Conservation (phyloP, 2,888 invertebrate genomes). For the Tridacna gigas region DNA sequence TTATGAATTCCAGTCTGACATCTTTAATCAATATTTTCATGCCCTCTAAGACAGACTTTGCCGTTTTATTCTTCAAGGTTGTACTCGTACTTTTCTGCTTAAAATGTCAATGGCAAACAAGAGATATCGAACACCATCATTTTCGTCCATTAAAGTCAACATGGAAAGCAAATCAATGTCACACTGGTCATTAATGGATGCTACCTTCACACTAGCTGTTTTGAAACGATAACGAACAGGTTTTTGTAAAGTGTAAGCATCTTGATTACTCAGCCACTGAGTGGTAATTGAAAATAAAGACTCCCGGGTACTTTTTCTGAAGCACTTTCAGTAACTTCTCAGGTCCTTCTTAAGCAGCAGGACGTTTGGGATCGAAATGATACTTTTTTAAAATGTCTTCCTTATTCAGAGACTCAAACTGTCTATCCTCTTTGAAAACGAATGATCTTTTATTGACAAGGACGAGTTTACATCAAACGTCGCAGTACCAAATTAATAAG, state of each 20-base stretch:
- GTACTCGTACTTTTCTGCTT: constrained; percentile 20
- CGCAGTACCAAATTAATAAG: too few relatives aligned
- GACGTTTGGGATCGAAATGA: constrained; percentile 27
- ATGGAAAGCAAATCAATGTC: constrained; percentile 36
- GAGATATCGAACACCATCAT: constrained; percentile 35
- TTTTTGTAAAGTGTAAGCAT: constrained; percentile 30
- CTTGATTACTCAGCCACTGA: constrained; percentile 29
- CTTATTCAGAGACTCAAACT: too few relatives aligned
- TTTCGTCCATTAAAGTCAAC: constrained; percentile 31
- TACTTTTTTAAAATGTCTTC: neutral
- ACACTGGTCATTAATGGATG: constrained; percentile 14
- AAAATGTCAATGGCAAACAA: constrained; percentile 35
- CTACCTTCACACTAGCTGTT: constrained; percentile 21
- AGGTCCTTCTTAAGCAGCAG: constrained; percentile 32
- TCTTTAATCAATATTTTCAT: constrained; percentile 35
- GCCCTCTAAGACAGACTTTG: constrained; percentile 33
- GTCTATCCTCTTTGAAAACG: too few relatives aligned
- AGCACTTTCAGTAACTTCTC: constrained; percentile 19
- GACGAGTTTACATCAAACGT: too few relatives aligned
- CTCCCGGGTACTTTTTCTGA: constrained; percentile 19
- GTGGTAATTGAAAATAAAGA: constrained; percentile 13
- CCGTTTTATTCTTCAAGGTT: constrained; percentile 32
- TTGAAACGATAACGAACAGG: constrained; percentile 26
- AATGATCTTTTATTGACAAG: too few relatives aligned
- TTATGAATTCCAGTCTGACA: neutral